A percentile compares a stretch with the other conserved stretches of the same genome.
Evolutionary conservation across 2,113 vertebrate genomes (phyloP).

Genomic region (Anhinga anhinga): DNA sequence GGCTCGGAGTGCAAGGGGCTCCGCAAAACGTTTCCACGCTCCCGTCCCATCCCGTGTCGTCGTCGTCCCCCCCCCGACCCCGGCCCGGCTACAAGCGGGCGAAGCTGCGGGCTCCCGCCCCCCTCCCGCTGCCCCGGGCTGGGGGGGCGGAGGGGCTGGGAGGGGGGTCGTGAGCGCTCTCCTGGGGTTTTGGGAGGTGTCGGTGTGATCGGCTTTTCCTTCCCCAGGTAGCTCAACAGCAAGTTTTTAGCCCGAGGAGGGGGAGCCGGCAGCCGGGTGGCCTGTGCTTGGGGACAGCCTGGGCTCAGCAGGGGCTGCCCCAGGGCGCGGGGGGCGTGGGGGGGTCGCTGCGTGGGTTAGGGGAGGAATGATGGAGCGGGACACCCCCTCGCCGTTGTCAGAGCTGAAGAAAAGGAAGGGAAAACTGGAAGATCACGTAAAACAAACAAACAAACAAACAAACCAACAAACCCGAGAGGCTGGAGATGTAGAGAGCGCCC

Average conservation of each 20-base stretch:
- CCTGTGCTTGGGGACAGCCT: neutral
- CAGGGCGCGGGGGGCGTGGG: neutral
- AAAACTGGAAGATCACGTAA: neutral
- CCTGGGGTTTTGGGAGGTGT: neutral
- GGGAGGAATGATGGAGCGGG: neutral
- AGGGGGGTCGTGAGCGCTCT: neutral
- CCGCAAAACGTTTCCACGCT: neutral
- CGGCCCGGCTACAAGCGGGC: neutral
- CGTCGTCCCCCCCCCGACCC: too few relatives aligned
- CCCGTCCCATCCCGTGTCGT: too few relatives aligned
- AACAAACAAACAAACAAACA: neutral
- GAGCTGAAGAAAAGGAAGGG: neutral
- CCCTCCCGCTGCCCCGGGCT: neutral
- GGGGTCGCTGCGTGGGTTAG: neutral
- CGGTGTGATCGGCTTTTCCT: neutral
- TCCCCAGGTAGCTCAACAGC: neutral
- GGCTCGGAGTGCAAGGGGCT: neutral
- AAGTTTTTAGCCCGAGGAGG: neutral
- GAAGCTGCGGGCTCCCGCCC: neutral
- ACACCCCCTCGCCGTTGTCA: neutral
- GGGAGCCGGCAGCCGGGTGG: too few relatives aligned
- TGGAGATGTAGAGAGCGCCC: rapidly evolving
- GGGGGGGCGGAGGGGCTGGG: neutral
- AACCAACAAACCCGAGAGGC: neutral
- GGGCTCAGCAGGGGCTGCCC: neutral